Percentiles rank a stretch among this genome's conserved stretches.
phyloP scores from a whole-genome alignment of 2,113 vertebrate genomes.

The Rhegmatorhina hoffmannsi region DNA sequence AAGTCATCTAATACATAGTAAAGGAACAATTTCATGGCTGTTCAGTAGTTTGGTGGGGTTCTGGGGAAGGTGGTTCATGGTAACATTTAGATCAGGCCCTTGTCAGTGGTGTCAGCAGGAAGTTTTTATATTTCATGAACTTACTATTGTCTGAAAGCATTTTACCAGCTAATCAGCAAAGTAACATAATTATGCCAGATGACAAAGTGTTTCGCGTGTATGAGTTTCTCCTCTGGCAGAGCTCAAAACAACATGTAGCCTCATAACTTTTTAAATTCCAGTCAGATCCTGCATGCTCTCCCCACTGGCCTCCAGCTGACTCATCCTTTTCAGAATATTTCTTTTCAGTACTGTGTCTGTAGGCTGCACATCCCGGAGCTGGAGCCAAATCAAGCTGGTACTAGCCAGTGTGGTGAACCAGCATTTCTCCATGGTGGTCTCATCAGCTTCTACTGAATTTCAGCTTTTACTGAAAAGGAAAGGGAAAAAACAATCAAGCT shows the following conservation, averaged over 20 bases:
- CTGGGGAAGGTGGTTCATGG: background rate
- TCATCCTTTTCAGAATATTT: slow-evolving; percentile 67
- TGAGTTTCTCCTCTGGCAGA: slow-evolving; percentile 16
- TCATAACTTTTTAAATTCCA: slow-evolving; percentile 61
- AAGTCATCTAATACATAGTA: background rate
- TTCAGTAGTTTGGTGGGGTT: background rate
- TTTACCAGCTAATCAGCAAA: slow-evolving; percentile 35
- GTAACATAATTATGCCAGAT: slow-evolving; percentile 29
- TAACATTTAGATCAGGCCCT: accelerated
- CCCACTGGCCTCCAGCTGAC: slow-evolving; percentile 56
- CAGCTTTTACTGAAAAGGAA: background rate
- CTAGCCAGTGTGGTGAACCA: background rate
- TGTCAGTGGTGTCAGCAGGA: background rate
- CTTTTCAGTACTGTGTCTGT: slow-evolving; percentile 51
- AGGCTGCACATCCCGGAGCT: background rate
- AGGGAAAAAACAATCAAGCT: background rate
- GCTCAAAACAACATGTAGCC: slow-evolving; percentile 40
- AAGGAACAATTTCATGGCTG: background rate
- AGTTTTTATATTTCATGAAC: background rate
- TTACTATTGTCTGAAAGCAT: slow-evolving; percentile 38
- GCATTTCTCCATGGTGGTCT: background rate
- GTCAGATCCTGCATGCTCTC: slow-evolving; percentile 8
- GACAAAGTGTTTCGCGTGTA: background rate
- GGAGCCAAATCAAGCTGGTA: slow-evolving; percentile 10
- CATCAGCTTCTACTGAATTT: background rate